These are phyloP conservation scores for Sphinx pinastri DNA, from an alignment of 2,888 invertebrate genomes.

Conservation along the genomic window DNA sequence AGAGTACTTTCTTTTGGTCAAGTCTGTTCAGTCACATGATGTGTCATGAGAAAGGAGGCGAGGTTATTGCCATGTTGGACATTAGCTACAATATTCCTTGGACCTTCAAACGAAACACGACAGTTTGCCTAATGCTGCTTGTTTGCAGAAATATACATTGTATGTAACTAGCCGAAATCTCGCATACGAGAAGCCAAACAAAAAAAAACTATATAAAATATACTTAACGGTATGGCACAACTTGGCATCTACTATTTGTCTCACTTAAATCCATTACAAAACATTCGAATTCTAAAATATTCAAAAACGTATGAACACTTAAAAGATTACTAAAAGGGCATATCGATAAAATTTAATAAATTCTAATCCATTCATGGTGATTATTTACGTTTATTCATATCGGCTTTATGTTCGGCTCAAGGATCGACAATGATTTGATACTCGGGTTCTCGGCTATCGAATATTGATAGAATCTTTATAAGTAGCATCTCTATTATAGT, in stretches of 20 bases:
- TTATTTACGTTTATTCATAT: constrained; percentile 6
- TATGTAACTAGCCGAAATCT: too few species aligned
- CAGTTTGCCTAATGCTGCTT: background rate
- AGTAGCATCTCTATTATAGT: background rate
- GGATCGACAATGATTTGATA: constrained; percentile 2
- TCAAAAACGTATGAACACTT: constrained; percentile 19
- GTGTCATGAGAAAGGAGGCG: too few species aligned
- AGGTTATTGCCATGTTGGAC: too few species aligned
- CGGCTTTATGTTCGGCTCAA: constrained; percentile 35
- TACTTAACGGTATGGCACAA: background rate
- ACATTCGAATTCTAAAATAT: constrained; percentile 2
- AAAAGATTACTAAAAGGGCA: constrained; percentile 19
- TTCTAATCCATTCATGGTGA: constrained; percentile 11
- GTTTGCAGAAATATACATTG: background rate
- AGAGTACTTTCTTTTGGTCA: too few species aligned
- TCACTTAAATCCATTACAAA: constrained; percentile 1
- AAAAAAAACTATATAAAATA: background rate
- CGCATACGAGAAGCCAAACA: background rate
- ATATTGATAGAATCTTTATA: background rate
- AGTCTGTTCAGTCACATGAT: too few species aligned
- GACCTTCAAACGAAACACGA: background rate
- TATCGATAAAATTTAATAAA: constrained; percentile 17
- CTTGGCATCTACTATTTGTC: too few species aligned
- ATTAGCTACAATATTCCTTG: too few species aligned
- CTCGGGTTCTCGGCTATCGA: background rate